Percentiles rank a stretch among this genome's conserved stretches.
phyloP scores from a whole-genome alignment of 2,888 invertebrate genomes.

The Apocheima hispidaria region DNA sequence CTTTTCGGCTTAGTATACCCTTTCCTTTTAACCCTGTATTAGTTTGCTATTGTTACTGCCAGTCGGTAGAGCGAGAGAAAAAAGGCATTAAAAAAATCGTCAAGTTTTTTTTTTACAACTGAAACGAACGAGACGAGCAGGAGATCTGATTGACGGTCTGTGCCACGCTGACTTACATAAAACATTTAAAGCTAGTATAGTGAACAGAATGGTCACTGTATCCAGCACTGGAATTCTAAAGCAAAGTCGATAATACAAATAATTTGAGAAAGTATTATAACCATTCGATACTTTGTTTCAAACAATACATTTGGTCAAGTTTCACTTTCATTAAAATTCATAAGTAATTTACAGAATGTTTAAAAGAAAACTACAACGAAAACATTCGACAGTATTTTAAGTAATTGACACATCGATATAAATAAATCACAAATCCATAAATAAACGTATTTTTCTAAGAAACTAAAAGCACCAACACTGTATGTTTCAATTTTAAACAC shows the following conservation, averaged over 20 bases:
- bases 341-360: conserved; percentile 4
- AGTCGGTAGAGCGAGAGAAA: too few species aligned
- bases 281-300: background rate
- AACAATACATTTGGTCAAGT: conserved; percentile 6
- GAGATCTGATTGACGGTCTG: background rate
- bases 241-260: too few species aligned
- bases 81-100: too few species aligned
- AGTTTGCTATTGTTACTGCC: too few species aligned
- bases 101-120: too few species aligned
- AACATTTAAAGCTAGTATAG: too few species aligned
- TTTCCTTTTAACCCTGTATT: too few species aligned
- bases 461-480: conserved; percentile 57
- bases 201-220: too few species aligned
- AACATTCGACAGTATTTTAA: conserved; percentile 31
- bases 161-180: too few species aligned
- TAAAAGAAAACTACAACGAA: conserved; percentile 23
- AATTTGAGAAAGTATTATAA: too few species aligned
- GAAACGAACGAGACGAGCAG: background rate
- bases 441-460: conserved; percentile 24
- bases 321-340: background rate
- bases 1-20: too few species aligned
- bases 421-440: conserved; percentile 44
- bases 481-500: conserved; percentile 41
- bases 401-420: conserved; percentile 45
- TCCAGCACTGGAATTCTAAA: too few species aligned